Evolutionary conservation across 2,797 vertebrate species (phyloP).

Genomic region (Rallus crepitans): DNA sequence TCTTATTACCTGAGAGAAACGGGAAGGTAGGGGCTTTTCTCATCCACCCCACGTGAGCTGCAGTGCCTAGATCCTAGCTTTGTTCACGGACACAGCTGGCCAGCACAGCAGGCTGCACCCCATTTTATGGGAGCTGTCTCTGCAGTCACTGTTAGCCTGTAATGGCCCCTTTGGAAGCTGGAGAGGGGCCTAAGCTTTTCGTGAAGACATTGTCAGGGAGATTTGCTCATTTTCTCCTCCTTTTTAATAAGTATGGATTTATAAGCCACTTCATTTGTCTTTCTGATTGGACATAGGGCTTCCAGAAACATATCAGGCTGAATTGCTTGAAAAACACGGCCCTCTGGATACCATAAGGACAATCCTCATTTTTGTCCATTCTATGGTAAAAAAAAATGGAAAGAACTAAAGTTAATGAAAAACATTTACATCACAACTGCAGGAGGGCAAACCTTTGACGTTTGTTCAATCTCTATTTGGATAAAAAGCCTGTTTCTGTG

Average conservation of each 20-base stretch:
- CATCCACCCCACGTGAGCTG: accelerated
- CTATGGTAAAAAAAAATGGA: neutral
- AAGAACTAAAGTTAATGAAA: neutral
- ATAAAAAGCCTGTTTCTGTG: neutral
- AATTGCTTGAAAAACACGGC: neutral
- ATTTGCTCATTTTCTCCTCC: neutral
- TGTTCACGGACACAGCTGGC: neutral
- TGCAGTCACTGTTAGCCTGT: neutral
- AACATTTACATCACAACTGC: neutral
- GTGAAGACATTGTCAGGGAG: neutral
- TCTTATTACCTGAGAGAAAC: accelerated
- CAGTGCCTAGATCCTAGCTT: neutral
- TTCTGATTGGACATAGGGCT: neutral
- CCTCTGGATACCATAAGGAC: neutral
- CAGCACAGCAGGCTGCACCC: neutral
- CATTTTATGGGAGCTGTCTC: neutral
- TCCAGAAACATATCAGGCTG: neutral
- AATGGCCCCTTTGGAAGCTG: neutral
- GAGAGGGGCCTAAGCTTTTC: neutral
- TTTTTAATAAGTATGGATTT: neutral
- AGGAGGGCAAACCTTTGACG: neutral
- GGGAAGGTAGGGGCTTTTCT: neutral
- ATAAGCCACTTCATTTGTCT: neutral
- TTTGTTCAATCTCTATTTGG: neutral
- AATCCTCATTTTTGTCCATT: neutral